phyloP scores from a whole-genome alignment of 2,113 vertebrate genomes.

The Coreoperca whiteheadi region DNA sequence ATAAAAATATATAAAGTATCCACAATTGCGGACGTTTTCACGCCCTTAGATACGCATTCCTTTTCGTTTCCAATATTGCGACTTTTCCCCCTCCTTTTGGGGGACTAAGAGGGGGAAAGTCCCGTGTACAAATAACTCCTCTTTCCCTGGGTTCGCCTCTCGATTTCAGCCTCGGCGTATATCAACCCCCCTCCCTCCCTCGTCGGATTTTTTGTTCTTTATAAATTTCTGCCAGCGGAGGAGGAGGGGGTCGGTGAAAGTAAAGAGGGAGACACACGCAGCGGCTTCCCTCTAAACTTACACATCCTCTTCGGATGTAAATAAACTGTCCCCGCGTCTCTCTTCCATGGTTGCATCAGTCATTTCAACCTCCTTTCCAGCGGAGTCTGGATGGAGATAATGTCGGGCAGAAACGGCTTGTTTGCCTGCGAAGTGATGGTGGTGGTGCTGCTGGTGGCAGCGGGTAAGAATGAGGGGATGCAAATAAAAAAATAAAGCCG shows the following conservation, averaged over 20 bases:
- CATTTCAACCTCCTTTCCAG: slow-evolving; percentile 79
- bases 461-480: slow-evolving; percentile 70
- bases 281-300: slow-evolving; percentile 81
- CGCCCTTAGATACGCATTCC: slow-evolving; percentile 75
- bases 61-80: slow-evolving; percentile 80
- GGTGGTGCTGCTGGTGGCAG: slow-evolving; percentile 73
- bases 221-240: slow-evolving; percentile 87
- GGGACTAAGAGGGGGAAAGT: slow-evolving; percentile 88
- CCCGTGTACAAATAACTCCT: slow-evolving; percentile 86
- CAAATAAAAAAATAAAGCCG: slow-evolving; percentile 45
- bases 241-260: slow-evolving; percentile 84
- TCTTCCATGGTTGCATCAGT: slow-evolving; percentile 78
- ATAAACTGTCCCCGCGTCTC: slow-evolving; percentile 66
- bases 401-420: slow-evolving; percentile 77
- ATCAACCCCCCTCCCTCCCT: slow-evolving; percentile 86
- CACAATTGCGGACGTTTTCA: slow-evolving; percentile 83
- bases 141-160: slow-evolving; percentile 88
- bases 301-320: slow-evolving; percentile 72
- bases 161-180: slow-evolving; percentile 87
- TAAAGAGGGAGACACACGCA: slow-evolving; percentile 80
- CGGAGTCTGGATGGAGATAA: slow-evolving; percentile 79
- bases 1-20: slow-evolving; percentile 87
- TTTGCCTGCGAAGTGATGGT: slow-evolving; percentile 79
- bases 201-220: slow-evolving; percentile 87
- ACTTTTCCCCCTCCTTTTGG: slow-evolving; percentile 88